A percentile compares a stretch with the other conserved stretches of the same genome.
Evolutionary conservation across 2,888 invertebrate species (phyloP).

Genomic region (Morpho deidamia): DNA sequence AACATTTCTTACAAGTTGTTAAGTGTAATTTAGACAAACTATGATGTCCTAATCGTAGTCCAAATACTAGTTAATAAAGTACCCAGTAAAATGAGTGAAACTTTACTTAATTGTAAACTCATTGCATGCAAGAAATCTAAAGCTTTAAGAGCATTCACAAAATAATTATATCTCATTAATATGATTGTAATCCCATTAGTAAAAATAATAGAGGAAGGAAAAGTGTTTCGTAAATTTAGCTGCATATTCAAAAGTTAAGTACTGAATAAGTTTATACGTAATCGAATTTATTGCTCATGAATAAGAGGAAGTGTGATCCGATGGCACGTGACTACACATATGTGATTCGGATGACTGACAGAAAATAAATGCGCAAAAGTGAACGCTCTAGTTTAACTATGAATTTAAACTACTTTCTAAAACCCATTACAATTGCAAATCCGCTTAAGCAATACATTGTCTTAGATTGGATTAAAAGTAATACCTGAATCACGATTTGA

Average conservation of each 20-base stretch:
- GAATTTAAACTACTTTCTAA: constrained; percentile 23
- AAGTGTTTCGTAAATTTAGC: neutral
- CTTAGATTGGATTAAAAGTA: constrained; percentile 2
- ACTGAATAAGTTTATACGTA: neutral
- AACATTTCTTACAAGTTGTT: no score
- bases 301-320: neutral
- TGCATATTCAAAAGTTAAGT: neutral
- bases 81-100: no score
- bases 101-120: no score
- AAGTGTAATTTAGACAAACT: no score
- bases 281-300: neutral
- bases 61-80: no score
- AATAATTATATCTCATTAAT: no score
- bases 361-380: constrained; percentile 12
- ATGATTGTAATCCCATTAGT: no score
- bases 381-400: constrained; percentile 13
- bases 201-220: no score
- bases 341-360: constrained; percentile 1
- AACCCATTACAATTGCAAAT: constrained; percentile 23
- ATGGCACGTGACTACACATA: neutral
- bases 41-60: no score
- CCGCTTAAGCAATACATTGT: constrained; percentile 7
- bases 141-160: no score
- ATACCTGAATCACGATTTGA: neutral
- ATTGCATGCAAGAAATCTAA: no score